Conservation (phyloP, 2,797 vertebrate species). For the Phrynocephalus vlangalii region DNA sequence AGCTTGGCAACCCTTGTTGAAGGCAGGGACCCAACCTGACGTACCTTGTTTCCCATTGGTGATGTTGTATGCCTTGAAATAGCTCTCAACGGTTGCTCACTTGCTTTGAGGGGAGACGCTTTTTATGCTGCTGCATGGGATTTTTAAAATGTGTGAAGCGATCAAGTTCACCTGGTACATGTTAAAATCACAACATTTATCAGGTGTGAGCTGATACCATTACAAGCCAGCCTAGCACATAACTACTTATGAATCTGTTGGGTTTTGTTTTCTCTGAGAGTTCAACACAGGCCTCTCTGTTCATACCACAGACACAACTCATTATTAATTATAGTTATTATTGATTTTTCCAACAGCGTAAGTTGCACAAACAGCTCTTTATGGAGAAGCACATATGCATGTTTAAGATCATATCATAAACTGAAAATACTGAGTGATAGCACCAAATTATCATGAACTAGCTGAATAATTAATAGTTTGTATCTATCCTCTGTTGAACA, state of each 20-base stretch:
- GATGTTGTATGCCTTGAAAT: background rate
- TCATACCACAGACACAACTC: conserved; percentile 5
- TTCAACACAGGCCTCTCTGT: conserved; percentile 16
- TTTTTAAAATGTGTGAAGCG: conserved; percentile 29
- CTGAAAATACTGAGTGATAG: conserved; percentile 2
- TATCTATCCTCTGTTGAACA: background rate
- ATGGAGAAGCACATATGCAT: background rate
- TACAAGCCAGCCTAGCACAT: conserved; percentile 33
- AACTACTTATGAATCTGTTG: conserved; percentile 47
- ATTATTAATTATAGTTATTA: conserved; percentile 35
- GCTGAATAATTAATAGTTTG: background rate
- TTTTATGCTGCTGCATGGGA: background rate
- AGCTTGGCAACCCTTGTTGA: background rate
- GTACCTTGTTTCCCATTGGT: background rate
- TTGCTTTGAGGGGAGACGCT: conserved; percentile 1
- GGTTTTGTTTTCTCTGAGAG: conserved; percentile 49
- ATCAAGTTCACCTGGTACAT: conserved; percentile 37
- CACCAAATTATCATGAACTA: background rate
- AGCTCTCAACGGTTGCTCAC: background rate
- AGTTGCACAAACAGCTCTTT: fast-evolving
- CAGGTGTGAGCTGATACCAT: conserved; percentile 22
- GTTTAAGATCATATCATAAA: background rate
- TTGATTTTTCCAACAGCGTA: fast-evolving
- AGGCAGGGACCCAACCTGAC: background rate
- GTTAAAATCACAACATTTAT: conserved; percentile 37